These are phyloP conservation scores for Elegia similella DNA, from an alignment of 2,888 invertebrate genomes.

Conservation along the genomic window DNA sequence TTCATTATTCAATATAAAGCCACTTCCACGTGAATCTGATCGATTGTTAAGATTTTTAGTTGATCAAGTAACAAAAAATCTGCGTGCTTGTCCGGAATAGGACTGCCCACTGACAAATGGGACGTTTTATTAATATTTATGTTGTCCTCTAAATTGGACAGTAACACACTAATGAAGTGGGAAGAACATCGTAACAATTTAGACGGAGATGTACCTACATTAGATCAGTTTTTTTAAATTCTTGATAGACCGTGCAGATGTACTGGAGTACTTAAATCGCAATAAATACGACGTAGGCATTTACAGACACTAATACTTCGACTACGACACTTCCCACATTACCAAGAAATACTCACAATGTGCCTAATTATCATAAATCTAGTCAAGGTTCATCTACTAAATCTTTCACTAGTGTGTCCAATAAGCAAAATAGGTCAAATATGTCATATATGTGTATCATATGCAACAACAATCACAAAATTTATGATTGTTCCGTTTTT, in stretches of 20 bases:
- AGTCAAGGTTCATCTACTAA: conserved; percentile 19
- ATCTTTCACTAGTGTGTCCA: conserved; percentile 19
- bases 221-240: too few relatives aligned
- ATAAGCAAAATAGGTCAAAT: too few relatives aligned
- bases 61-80: conserved; percentile 14
- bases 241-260: not conserved
- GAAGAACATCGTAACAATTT: not conserved
- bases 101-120: too few relatives aligned
- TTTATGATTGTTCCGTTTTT: too few relatives aligned
- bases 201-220: too few relatives aligned
- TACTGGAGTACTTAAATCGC: not conserved
- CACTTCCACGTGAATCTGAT: conserved; percentile 24
- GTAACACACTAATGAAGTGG: not conserved
- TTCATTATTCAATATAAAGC: too few relatives aligned
- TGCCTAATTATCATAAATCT: too few relatives aligned
- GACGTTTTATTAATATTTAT: too few relatives aligned
- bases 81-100: conserved; percentile 21
- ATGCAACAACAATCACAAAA: too few relatives aligned
- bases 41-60: not conserved
- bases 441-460: conserved; percentile 23
- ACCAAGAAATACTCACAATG: not conserved
- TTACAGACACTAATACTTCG: conserved; percentile 11
- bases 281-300: conserved; percentile 13
- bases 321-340: conserved; percentile 18
- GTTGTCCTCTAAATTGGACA: not conserved